phyloP scores from a whole-genome alignment of 2,113 vertebrate genomes.

The Pseudorhombus dupliciocellatus region DNA sequence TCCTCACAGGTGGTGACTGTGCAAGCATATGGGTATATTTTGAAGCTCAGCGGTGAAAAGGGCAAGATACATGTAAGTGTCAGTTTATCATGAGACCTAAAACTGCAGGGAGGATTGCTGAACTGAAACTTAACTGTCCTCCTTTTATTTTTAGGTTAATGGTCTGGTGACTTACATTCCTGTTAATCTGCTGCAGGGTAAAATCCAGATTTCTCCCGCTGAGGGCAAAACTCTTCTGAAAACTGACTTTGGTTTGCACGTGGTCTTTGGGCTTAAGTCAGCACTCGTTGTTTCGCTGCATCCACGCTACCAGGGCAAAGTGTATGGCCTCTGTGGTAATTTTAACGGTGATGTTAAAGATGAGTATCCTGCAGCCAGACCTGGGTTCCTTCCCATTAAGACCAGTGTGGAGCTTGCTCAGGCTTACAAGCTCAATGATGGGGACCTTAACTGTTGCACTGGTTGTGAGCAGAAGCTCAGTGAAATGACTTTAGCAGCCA shows the following conservation, averaged over 20 bases:
- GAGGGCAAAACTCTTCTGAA: constrained; percentile 60
- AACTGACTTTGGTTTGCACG: constrained; percentile 68
- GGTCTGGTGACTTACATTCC: constrained; percentile 65
- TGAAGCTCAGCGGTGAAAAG: constrained; percentile 46
- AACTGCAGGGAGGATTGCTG: not conserved
- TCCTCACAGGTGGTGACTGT: constrained; percentile 53
- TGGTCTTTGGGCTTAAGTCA: constrained; percentile 72
- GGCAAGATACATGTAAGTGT: constrained; percentile 55
- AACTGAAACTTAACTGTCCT: not conserved
- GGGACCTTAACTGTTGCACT: constrained; percentile 7
- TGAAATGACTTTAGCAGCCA: not conserved
- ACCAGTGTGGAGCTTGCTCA: constrained; percentile 22
- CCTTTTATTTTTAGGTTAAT: constrained; percentile 64
- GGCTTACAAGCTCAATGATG: constrained; percentile 39
- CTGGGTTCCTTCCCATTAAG: too few species aligned
- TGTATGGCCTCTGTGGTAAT: constrained; percentile 78
- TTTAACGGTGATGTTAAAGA: constrained; percentile 69
- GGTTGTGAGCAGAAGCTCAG: constrained; percentile 4
- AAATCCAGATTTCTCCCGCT: constrained; percentile 55
- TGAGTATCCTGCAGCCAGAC: constrained; percentile 37
- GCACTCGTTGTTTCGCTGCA: constrained; percentile 54
- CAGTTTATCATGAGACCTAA: not conserved
- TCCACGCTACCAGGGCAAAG: constrained; percentile 59
- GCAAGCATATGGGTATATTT: constrained; percentile 59
- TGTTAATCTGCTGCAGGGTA: constrained; percentile 48